phyloP scores from a whole-genome alignment of 2,888 invertebrate genomes.

The Leptarthrus brevirostris region DNA sequence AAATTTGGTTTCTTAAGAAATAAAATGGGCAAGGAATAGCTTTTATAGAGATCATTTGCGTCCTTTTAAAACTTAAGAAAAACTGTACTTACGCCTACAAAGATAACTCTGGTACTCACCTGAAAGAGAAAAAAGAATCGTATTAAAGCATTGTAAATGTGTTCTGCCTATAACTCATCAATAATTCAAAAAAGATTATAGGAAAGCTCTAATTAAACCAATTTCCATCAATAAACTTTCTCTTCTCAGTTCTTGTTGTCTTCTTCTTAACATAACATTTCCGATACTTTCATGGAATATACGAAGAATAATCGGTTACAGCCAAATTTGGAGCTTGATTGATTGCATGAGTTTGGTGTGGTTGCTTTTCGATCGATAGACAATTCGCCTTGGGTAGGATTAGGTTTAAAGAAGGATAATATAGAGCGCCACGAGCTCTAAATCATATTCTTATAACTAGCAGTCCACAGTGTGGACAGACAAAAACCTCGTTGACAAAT shows the following conservation, averaged over 20 bases:
- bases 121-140: not conserved
- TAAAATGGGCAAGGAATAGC: no score
- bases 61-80: no score
- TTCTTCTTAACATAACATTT: no score
- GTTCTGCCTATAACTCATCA: no score
- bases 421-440: not conserved
- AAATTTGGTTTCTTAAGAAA: no score
- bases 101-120: conserved; percentile 8
- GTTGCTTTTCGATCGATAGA: conserved; percentile 10
- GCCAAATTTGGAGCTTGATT: conserved; percentile 14
- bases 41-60: no score
- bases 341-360: conserved; percentile 4
- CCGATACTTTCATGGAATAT: not conserved
- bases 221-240: not conserved
- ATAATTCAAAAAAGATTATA: conserved; percentile 1
- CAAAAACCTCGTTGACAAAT: not conserved
- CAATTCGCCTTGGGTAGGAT: not conserved
- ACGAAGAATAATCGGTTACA: not conserved
- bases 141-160: not conserved
- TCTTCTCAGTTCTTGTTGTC: not conserved
- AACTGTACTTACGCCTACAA: no score
- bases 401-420: no score
- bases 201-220: not conserved
- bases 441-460: conserved; percentile 10
- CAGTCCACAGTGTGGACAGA: not conserved